Base-by-base conservation (phyloP, 2,797 vertebrate genomes). In the Chelonia mydas region DNA sequence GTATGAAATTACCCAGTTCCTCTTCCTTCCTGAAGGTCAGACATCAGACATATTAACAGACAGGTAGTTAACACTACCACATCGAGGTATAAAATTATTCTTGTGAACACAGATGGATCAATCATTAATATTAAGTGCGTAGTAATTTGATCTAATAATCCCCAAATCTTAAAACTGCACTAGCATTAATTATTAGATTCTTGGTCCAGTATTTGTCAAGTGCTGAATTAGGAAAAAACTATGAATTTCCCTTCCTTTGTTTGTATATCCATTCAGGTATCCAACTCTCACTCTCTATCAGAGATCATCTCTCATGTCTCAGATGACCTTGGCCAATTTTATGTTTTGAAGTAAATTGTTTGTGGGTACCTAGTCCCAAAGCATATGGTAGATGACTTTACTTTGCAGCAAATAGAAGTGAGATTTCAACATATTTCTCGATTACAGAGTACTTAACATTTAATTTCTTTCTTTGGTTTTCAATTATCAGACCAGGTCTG, bases 401-500 rank as follows among this genome's bases (percentile, higher is more conserved):
- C 11, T 91, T 78, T 83, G 0, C 53, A 68, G 85, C 33, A 91
- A 91, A 82, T 76, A 7, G 33, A 78, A 95, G 25, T 41, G 54
- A 88, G 28, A 31, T 91, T 93, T 85, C 0, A 12, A 41, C 31
- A 84, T 94, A 61, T 86, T 7, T n/a, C 55, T 76, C 84, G 27
- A 21, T 79, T 93, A 81, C 76, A 59, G 87, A 47, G n/a, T 72
- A 87, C 57, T 92, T 89, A 50, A 94, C 88, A 95, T 68, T 23
- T 77, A 93, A 77, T 94, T 72, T 83, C 31, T 84, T 9, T 54
- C 27, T 88, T 77, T 89, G 47, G 90, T 72, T 51, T 78, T 93
- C 90, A 92, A 51, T 31, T 95, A n/a, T 61, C 0, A 0, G 15
- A 25, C 79, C 27, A 47, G 41, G 53, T 85, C 94, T 88, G 89